Conservation (phyloP, 2,888 invertebrate species). For the Philhelius pedissequus region DNA sequence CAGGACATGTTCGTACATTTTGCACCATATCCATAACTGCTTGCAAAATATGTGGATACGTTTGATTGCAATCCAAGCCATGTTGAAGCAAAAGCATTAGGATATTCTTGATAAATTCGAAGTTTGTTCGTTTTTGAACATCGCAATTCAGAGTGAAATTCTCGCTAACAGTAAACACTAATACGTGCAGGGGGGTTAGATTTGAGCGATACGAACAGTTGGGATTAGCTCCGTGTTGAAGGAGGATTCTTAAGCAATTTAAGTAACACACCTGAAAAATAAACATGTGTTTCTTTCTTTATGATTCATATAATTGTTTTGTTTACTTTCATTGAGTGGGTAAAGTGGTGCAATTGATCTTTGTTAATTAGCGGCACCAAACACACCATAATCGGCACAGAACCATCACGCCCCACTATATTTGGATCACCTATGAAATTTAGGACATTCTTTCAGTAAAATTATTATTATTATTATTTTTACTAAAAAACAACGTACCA, state of each 20-base stretch:
- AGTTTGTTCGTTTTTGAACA: slow-evolving; percentile 84
- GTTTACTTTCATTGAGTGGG: slow-evolving; percentile 86
- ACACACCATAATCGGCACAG: slow-evolving; percentile 87
- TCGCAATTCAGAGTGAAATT: slow-evolving; percentile 85
- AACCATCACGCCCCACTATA: slow-evolving; percentile 85
- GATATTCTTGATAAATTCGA: slow-evolving; percentile 86
- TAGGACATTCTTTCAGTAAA: background rate
- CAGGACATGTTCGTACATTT: slow-evolving; percentile 83
- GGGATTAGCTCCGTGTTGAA: slow-evolving; percentile 86
- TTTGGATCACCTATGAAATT: slow-evolving; percentile 81
- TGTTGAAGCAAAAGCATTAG: slow-evolving; percentile 83
- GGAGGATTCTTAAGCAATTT: slow-evolving; percentile 84
- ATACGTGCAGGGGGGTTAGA: slow-evolving; percentile 84
- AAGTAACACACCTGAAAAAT: slow-evolving; percentile 83
- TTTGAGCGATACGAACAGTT: slow-evolving; percentile 86
- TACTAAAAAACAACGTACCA: slow-evolving; percentile 70
- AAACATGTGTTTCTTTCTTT: slow-evolving; percentile 79
- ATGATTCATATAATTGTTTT: background rate
- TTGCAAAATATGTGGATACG: slow-evolving; percentile 85
- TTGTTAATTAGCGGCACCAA: slow-evolving; percentile 87
- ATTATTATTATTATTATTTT: background rate
- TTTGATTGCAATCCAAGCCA: slow-evolving; percentile 84
- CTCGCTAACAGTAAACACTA: slow-evolving; percentile 86
- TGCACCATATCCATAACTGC: slow-evolving; percentile 86
- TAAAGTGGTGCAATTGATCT: slow-evolving; percentile 85